Evolutionary conservation across 2,113 vertebrate genomes (phyloP).

Genomic region (Sinosuthora webbiana): DNA sequence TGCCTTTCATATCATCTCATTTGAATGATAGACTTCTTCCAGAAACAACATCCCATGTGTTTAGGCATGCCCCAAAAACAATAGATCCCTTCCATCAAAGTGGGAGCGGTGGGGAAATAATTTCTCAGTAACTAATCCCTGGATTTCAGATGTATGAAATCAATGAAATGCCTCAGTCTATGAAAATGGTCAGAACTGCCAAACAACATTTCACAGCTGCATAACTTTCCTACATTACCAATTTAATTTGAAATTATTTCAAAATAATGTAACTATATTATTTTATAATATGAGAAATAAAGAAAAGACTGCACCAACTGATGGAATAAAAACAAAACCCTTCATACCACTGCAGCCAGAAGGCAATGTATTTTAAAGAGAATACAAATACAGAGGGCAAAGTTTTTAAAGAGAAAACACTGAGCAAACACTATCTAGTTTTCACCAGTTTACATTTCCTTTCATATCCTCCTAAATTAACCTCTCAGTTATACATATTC

Average conservation of each 20-base stretch:
- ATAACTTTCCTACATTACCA: background rate
- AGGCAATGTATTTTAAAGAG: background rate
- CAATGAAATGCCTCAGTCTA: background rate
- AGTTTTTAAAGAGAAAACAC: background rate
- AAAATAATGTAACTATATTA: background rate
- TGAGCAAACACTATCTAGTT: background rate
- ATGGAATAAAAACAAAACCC: background rate
- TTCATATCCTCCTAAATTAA: background rate
- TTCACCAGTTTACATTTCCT: background rate
- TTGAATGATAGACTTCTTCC: slow-evolving; percentile 31
- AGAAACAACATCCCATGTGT: slow-evolving; percentile 35
- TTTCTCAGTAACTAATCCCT: slow-evolving; percentile 51
- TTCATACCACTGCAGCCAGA: background rate
- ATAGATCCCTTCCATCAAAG: slow-evolving; percentile 48
- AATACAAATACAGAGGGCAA: background rate
- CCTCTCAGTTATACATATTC: background rate
- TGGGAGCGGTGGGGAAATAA: slow-evolving; percentile 9
- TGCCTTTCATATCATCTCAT: slow-evolving; percentile 37
- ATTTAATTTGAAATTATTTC: background rate
- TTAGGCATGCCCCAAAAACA: slow-evolving; percentile 29
- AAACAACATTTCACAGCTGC: background rate
- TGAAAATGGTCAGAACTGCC: background rate
- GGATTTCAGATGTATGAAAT: slow-evolving; percentile 56
- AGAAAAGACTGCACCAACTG: background rate
- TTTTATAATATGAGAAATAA: background rate